Conservation (phyloP, 2,113 vertebrate species). For the Protobothrops flavoviridis region DNA sequence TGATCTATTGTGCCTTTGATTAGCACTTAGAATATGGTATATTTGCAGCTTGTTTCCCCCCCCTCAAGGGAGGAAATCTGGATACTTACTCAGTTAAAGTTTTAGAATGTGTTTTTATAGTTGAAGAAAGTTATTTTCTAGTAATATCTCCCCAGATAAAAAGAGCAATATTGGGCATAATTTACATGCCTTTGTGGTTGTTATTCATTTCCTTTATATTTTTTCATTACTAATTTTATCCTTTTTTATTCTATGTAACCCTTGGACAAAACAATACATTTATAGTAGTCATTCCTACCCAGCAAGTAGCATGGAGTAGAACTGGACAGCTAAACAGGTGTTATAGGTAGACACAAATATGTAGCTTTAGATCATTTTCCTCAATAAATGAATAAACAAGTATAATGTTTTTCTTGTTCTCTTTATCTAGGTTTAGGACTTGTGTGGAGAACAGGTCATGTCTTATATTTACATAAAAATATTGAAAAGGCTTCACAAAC, state of each 20-base stretch:
- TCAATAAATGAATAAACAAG: background rate
- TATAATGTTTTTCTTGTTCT: background rate
- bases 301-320: background rate
- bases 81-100: constrained; percentile 9
- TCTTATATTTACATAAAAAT: background rate
- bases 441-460: background rate
- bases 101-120: constrained; percentile 4
- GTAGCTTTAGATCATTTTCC: background rate
- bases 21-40: constrained; percentile 31
- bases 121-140: background rate
- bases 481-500: background rate
- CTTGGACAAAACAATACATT: background rate
- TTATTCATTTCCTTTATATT: background rate
- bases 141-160: background rate
- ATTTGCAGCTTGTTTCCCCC: constrained; percentile 44
- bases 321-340: background rate
- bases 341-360: background rate
- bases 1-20: constrained; percentile 30
- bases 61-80: constrained; percentile 32
- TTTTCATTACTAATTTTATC: background rate
- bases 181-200: background rate
- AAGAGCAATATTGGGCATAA: background rate
- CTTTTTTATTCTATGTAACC: background rate
- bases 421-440: background rate
- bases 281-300: background rate